Evolutionary conservation across 2,888 invertebrate species (phyloP), one percentile per base, ranked within the genome.

Genomic region (Mythimna impura): DNA sequence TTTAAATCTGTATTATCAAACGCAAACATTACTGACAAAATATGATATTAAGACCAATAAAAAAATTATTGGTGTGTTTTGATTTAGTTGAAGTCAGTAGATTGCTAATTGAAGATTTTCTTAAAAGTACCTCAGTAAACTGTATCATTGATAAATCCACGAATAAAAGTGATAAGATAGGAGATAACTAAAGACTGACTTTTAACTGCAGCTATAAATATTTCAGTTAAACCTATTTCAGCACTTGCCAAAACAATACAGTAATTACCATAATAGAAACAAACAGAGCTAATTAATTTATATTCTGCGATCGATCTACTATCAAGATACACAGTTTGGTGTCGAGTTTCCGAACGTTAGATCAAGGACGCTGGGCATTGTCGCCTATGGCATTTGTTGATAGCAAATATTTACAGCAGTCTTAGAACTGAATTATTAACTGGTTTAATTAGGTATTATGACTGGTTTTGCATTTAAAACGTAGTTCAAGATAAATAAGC

Each of bases 221-320:
- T 79, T 79, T 68, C 74, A 74, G 58, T 17, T 50, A 62, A 71
- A 61, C 47, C 17, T 47, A 47, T 70, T 76, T 54, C 40, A 80
- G 50, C 57, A 75, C 70, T 63, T 80, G 50, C 80, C 66, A 58
- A 73, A 79, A 80, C 80, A 80, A 76, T 75, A 70, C 80, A 65
- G 54, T 63, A 70, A 80, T 80, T 78, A 78, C 17, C 78, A 78
- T 78, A 78, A 85, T 85, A 77, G 73, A 85, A 85, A 85, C 84
- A 85, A 85, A 85, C 85, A 85, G 66, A 73, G 71, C 71, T 81
- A 85, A 85, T 85, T 80, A 83, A 85, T 85, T 74, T 76, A 82
- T 80, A 83, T 72, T 73, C 70, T 10, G 78, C 74, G 71, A 78
- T 84, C 60, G 82, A 84, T 84, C 78, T 71, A 68, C 57, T 80